A percentile compares a stretch with the other conserved stretches of the same genome.
Evolutionary conservation across 2,797 vertebrate species (phyloP).

Genomic region (Spondyliosoma cantharus): DNA sequence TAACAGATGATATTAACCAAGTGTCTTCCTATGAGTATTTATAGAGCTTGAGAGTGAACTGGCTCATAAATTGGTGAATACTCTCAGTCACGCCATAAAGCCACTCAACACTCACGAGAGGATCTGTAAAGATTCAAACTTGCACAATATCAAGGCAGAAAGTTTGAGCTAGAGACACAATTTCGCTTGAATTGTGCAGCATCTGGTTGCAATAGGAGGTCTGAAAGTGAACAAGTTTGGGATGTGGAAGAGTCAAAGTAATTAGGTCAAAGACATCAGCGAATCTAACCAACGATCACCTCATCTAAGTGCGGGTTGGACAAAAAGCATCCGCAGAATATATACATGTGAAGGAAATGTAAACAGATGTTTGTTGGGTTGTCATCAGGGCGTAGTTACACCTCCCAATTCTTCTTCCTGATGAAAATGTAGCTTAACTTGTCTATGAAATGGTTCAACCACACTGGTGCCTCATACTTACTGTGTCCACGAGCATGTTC

Average conservation of each 20-base stretch:
- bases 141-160: not conserved
- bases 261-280: too few relatives aligned
- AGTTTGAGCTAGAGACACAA: not conserved
- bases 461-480: too few relatives aligned
- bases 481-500: too few relatives aligned
- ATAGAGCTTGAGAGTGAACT: not conserved
- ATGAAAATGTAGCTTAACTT: too few relatives aligned
- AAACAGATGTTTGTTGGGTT: too few relatives aligned
- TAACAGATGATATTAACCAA: constrained; percentile 15
- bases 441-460: too few relatives aligned
- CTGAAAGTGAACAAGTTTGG: not conserved
- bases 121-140: not conserved
- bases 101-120: not conserved
- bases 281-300: too few relatives aligned
- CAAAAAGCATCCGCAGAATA: too few relatives aligned
- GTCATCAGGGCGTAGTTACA: too few relatives aligned
- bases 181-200: not conserved
- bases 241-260: not conserved
- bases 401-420: too few relatives aligned
- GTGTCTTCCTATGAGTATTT: constrained; percentile 4
- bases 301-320: too few relatives aligned
- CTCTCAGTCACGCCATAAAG: constrained; percentile 2
- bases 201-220: not conserved
- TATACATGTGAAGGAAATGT: too few relatives aligned
- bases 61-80: constrained; percentile 1